A percentile compares a stretch with the other conserved stretches of the same genome.
Conservation (phyloP, 2,113 vertebrate species). For the Sinocyclocheilus maitianheensis region DNA sequence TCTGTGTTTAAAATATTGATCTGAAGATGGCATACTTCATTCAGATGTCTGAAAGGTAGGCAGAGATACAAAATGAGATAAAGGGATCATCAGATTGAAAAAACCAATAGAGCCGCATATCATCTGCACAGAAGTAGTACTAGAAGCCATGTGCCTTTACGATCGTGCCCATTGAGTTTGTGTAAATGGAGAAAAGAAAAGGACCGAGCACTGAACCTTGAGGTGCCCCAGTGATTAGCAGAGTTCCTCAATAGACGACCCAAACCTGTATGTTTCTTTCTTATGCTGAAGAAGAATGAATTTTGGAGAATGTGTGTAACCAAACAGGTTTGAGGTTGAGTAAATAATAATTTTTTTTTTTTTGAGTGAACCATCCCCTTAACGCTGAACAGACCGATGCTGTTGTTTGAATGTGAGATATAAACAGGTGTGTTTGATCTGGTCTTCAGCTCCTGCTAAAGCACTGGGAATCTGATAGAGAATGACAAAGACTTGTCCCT, state of each 20-base stretch:
- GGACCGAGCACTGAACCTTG: background rate
- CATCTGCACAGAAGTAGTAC: background rate
- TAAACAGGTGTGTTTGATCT: background rate
- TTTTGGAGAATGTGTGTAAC: background rate
- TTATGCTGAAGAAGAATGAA: no score
- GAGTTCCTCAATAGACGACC: no score
- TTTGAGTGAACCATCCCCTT: background rate
- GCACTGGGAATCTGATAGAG: conserved; percentile 52
- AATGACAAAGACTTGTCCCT: conserved; percentile 52
- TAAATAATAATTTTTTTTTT: background rate
- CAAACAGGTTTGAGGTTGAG: background rate
- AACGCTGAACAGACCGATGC: no score
- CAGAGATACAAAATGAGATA: background rate
- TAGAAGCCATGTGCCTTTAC: background rate
- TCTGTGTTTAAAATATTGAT: background rate
- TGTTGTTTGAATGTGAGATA: background rate
- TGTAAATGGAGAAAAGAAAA: background rate
- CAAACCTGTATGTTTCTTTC: no score
- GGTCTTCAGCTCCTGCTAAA: background rate
- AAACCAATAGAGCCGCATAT: background rate
- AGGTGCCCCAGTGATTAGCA: background rate
- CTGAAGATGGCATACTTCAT: background rate
- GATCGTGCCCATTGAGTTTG: background rate
- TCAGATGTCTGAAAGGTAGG: background rate
- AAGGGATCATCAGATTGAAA: background rate